Base-by-base conservation (phyloP, 2,888 invertebrate species). In the Ceramica pisi region DNA sequence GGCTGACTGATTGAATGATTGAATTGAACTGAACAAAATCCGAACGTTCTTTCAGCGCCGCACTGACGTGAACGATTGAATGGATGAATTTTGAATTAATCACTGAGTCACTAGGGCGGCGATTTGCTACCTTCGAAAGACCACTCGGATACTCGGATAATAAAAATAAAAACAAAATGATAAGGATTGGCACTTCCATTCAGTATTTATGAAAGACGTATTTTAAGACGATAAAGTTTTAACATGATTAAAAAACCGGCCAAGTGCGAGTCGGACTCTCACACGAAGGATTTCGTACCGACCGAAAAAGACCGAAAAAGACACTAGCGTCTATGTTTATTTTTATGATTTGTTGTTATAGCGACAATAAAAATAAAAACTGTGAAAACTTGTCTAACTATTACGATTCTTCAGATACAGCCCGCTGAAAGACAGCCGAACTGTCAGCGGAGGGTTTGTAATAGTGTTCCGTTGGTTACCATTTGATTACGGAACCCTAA, bases 1-100 rank as follows among this genome's bases (percentile, higher is more conserved):
- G 66, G 61, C 55, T 75, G 78, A 73, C 66, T 72, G 68, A 68
- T 57, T 78, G 41, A 73, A 67, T 55, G 75, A 73, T 57, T 69
- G 68, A 68, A 46, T 53, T 78, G 35, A 73, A 71, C 50, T 59
- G 55, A 65, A 75, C 9, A 6, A 48, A 61, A 26, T 61, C 46
- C 41, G 69, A 31, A 19, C 19, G n/a, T 57, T 68, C 62, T 26
- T 63, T 76, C 53, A 26, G 0, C 38, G n/a, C 38, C n/a, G 26
- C 21, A 41, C 65, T 19, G 67, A 67, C 26, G 44, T 56, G 55
- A 68, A 26, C 21, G 68, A 75, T 0, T 38, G n/a, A 68, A 2
- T 59, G 59, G 59, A 21, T 62, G 38, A n/a, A n/a, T n/a, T n/a
- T n/a, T n/a, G n/a, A 31, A 31, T 31, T 4, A 31, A 31, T 12